Percentiles rank a stretch among this genome's conserved stretches.
phyloP scores from a whole-genome alignment of 92 coral and sea anemone species.

The Desmophyllum pertusum region DNA sequence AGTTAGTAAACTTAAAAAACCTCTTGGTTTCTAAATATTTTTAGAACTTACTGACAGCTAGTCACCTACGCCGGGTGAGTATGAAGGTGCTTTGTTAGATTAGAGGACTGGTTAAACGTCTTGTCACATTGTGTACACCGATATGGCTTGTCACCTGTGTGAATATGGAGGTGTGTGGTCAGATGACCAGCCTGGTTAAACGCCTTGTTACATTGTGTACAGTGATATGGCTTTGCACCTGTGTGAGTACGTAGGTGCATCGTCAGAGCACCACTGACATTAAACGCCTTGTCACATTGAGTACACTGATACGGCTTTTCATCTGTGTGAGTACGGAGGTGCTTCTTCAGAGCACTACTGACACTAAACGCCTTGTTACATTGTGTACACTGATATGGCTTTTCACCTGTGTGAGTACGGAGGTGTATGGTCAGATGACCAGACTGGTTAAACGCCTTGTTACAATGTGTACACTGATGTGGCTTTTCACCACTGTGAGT shows the following conservation, averaged over 20 bases:
- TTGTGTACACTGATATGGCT: slow-evolving; percentile 55
- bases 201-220: slow-evolving; percentile 42
- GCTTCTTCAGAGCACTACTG: too few species aligned
- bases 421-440: slow-evolving; percentile 38
- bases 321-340: slow-evolving; percentile 50
- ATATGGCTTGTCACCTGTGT: too few species aligned
- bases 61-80: too few species aligned
- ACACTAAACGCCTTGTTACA: slow-evolving; percentile 42
- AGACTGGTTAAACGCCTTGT: slow-evolving; percentile 32
- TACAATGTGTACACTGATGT: slow-evolving; percentile 58
- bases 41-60: too few species aligned
- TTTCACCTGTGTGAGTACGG: slow-evolving; percentile 49
- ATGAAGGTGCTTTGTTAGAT: too few species aligned
- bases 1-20: too few species aligned
- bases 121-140: too few species aligned
- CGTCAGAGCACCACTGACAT: too few species aligned
- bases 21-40: too few species aligned
- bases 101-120: too few species aligned
- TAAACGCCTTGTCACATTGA: too few species aligned
- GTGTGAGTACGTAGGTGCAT: slow-evolving; percentile 52
- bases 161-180: slow-evolving; percentile 50
- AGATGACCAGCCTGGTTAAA: slow-evolving; percentile 1
- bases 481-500: slow-evolving; percentile 62
- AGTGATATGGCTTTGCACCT: slow-evolving; percentile 54
- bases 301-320: slow-evolving; percentile 27